Evolutionary conservation across 2,888 invertebrate species (phyloP).

Genomic region (Agriopis marginaria): DNA sequence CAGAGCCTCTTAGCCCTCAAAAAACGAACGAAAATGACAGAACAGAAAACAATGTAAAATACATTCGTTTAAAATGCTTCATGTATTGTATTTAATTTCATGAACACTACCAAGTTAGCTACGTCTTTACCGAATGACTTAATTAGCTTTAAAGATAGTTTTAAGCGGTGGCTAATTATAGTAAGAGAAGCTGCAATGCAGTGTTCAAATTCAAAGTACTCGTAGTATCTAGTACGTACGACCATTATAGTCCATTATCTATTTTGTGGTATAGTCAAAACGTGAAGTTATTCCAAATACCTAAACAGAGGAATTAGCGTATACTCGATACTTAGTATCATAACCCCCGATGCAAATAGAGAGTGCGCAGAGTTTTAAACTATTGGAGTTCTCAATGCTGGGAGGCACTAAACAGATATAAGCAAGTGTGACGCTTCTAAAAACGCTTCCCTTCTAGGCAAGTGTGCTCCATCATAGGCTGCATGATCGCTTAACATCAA

Average conservation of each 20-base stretch:
- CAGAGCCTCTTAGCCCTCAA: too few species aligned
- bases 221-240: conserved; percentile 49
- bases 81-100: background rate
- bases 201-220: conserved; percentile 41
- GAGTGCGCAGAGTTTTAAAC: too few species aligned
- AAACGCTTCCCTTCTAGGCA: too few species aligned
- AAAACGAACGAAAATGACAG: too few species aligned
- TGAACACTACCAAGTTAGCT: background rate
- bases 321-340: conserved; percentile 9
- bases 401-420: too few species aligned
- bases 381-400: too few species aligned
- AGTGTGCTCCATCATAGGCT: too few species aligned
- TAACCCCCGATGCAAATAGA: background rate
- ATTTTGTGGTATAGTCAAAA: conserved; percentile 31
- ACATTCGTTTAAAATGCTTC: too few species aligned
- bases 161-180: conserved; percentile 74
- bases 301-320: conserved; percentile 25
- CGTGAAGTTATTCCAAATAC: conserved; percentile 47
- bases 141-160: conserved; percentile 1
- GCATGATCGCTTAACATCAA: too few species aligned
- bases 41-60: too few species aligned
- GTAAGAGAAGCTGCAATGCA: conserved; percentile 72
- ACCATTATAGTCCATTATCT: conserved; percentile 62
- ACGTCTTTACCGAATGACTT: background rate
- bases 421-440: too few species aligned